Evolutionary conservation across 2,797 vertebrate species (phyloP).

Genomic region (Oryzias dopingdopingensis): DNA sequence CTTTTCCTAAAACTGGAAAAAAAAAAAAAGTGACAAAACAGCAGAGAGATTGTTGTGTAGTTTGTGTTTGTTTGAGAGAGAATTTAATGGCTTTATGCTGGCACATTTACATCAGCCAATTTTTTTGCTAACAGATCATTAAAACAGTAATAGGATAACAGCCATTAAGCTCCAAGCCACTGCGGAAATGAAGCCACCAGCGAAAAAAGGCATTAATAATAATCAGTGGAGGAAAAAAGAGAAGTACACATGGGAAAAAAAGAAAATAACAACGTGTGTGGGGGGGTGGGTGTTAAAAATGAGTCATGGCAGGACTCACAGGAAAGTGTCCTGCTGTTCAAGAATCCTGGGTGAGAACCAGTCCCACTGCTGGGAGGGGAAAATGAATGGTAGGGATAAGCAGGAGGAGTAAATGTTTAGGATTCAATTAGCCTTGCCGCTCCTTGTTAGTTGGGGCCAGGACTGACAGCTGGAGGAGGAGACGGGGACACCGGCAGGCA

Average conservation of each 20-base stretch:
- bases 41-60: constrained; percentile 17
- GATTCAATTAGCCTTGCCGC: constrained; percentile 67
- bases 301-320: constrained; percentile 4
- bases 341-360: constrained; percentile 24
- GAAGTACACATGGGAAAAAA: constrained; percentile 13
- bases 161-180: constrained; percentile 53
- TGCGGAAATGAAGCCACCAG: constrained; percentile 34
- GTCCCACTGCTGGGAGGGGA: constrained; percentile 4
- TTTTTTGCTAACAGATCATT: constrained; percentile 51
- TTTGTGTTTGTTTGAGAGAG: constrained; percentile 38
- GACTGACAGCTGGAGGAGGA: constrained; percentile 47
- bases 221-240: constrained; percentile 23
- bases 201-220: constrained; percentile 25
- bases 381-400: constrained; percentile 47
- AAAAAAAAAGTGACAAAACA: constrained; percentile 15
- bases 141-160: constrained; percentile 60
- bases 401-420: constrained; percentile 50
- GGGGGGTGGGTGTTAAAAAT: not conserved
- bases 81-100: constrained; percentile 31
- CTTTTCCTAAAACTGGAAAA: constrained; percentile 26
- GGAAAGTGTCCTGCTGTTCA: constrained; percentile 6
- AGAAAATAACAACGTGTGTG: constrained; percentile 4
- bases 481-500: constrained; percentile 20
- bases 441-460: constrained; percentile 45
- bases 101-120: constrained; percentile 54